phyloP scores from a whole-genome alignment of 2,113 vertebrate genomes.

The Symphodus melops region DNA sequence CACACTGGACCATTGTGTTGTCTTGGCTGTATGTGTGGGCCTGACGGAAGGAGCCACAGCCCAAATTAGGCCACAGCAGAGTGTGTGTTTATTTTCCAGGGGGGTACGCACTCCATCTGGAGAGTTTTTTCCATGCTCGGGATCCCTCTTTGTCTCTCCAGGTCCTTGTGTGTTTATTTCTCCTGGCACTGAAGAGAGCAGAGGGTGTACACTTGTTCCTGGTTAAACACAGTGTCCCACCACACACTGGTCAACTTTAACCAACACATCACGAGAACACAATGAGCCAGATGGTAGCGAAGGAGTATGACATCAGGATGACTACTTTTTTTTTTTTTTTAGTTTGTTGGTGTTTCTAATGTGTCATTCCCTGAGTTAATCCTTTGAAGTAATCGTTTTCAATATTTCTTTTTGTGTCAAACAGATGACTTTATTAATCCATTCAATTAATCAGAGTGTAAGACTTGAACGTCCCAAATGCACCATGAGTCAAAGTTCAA shows the following conservation, averaged over 20 bases:
- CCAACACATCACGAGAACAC: neutral
- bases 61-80: constrained; percentile 38
- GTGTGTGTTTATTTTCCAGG: constrained; percentile 36
- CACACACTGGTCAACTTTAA: constrained; percentile 8
- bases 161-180: constrained; percentile 36
- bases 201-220: constrained; percentile 6
- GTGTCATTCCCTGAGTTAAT: too few species aligned
- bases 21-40: constrained; percentile 3
- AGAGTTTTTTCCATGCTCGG: neutral
- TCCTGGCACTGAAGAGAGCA: constrained; percentile 1
- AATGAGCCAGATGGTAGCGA: too few species aligned
- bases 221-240: constrained; percentile 7
- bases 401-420: too few species aligned
- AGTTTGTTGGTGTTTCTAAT: too few species aligned
- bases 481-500: too few species aligned
- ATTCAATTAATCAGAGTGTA: too few species aligned
- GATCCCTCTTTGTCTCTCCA: constrained; percentile 5
- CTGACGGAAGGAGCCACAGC: constrained; percentile 18
- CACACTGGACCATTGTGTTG: constrained; percentile 58
- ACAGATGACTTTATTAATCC: too few species aligned
- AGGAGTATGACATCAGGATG: too few species aligned
- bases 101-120: constrained; percentile 11
- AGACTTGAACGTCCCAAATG: too few species aligned
- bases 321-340: too few species aligned
- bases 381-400: too few species aligned